Evolutionary conservation across 2,797 vertebrate species (phyloP).

Genomic region (Oceanodroma leucorhoa): DNA sequence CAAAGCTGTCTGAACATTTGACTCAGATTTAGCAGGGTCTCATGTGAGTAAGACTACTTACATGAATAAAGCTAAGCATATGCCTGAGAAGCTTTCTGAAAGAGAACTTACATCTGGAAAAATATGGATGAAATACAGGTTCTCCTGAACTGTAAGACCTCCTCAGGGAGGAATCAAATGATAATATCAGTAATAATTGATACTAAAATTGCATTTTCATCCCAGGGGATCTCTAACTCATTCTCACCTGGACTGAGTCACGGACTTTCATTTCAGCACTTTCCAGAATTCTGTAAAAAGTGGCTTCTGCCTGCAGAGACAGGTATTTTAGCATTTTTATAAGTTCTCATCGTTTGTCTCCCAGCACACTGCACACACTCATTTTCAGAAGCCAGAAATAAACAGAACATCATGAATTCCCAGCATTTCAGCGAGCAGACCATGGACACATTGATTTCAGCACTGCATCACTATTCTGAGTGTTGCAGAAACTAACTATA

Average conservation of each 20-base stretch:
- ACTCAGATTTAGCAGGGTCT: not conserved
- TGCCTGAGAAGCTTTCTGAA: not conserved
- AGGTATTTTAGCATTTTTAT: not conserved
- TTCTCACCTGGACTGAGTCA: not conserved
- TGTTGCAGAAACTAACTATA: not conserved
- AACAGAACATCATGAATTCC: not conserved
- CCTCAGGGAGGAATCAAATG: not conserved
- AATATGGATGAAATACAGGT: not conserved
- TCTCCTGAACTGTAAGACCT: not conserved
- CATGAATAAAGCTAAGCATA: not conserved
- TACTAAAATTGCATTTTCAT: constrained; percentile 8
- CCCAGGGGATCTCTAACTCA: not conserved
- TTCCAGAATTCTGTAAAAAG: not conserved
- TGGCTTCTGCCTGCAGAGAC: not conserved
- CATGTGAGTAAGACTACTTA: not conserved
- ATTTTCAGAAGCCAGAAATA: not conserved
- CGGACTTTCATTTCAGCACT: not conserved
- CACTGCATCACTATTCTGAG: not conserved
- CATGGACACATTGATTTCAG: not conserved
- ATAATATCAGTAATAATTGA: not conserved
- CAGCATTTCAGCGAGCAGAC: not conserved
- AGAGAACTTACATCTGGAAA: not conserved
- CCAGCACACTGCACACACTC: not conserved
- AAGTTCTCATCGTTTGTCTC: not conserved
- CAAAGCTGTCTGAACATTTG: not conserved